These are phyloP conservation scores for Oxyura jamaicensis DNA, from an alignment of 2,113 vertebrate species.

Conservation along the genomic window DNA sequence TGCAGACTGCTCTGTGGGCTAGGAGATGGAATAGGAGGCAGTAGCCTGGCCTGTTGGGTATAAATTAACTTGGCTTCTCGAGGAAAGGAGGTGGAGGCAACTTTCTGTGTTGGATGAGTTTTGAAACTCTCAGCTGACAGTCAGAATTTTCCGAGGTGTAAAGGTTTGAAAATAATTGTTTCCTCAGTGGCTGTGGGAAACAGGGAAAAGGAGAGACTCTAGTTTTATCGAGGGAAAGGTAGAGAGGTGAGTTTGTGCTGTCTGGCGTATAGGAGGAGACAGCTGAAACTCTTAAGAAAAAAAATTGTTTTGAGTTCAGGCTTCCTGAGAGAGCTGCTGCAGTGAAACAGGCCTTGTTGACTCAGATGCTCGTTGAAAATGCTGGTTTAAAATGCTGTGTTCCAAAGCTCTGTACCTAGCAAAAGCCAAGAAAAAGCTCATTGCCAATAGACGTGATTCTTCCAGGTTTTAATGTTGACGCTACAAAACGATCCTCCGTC, in stretches of 20 bases:
- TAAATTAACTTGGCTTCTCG: neutral
- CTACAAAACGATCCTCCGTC: slow-evolving; percentile 96
- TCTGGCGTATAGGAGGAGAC: neutral
- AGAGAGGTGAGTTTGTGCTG: neutral
- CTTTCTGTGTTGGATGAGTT: neutral
- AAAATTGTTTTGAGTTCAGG: neutral
- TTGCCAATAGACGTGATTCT: slow-evolving; percentile 22
- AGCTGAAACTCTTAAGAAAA: neutral
- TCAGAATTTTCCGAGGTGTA: neutral
- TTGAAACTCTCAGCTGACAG: neutral
- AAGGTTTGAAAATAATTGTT: neutral
- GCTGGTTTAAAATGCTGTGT: neutral
- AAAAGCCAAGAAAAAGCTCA: slow-evolving; percentile 25
- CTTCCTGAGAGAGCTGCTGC: neutral
- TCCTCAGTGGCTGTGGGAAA: neutral
- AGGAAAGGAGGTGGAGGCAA: neutral
- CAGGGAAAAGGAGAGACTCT: neutral
- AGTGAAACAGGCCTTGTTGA: neutral
- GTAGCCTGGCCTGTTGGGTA: neutral
- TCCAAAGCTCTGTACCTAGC: neutral
- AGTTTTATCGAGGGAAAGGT: neutral
- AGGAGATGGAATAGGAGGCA: neutral
- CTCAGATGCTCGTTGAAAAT: neutral
- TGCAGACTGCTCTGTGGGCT: neutral
- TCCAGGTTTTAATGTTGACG: slow-evolving; percentile 97